Evolutionary conservation across 2,113 vertebrate species (phyloP).

Genomic region (Bos taurus): ARS-UCD2.0 NC_037328.1:28066001-28066500

Average conservation of each 20-base stretch:
- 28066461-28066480: constrained; percentile 13
- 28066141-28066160: constrained; percentile 68
- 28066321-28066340: constrained; percentile 76
- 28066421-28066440: constrained; percentile 48
- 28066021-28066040: constrained; percentile 49
- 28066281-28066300: constrained; percentile 61
- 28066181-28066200: constrained; percentile 80
- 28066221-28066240: constrained; percentile 61
- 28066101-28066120: constrained; percentile 52
- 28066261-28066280: constrained; percentile 72
- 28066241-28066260: constrained; percentile 52
- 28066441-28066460: constrained; percentile 48
- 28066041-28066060: background rate
- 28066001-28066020: background rate
- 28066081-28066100: constrained; percentile 64
- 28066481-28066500: constrained; percentile 56
- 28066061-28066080: background rate
- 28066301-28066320: constrained; percentile 70
- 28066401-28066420: constrained; percentile 18
- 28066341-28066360: constrained; percentile 65
- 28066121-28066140: constrained; percentile 66
- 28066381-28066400: constrained; percentile 47
- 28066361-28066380: constrained; percentile 68
- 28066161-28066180: constrained; percentile 71
- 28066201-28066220: constrained; percentile 80